Conservation (phyloP, 1,140 invertebrate genomes). For the Apis dorsata region DNA sequence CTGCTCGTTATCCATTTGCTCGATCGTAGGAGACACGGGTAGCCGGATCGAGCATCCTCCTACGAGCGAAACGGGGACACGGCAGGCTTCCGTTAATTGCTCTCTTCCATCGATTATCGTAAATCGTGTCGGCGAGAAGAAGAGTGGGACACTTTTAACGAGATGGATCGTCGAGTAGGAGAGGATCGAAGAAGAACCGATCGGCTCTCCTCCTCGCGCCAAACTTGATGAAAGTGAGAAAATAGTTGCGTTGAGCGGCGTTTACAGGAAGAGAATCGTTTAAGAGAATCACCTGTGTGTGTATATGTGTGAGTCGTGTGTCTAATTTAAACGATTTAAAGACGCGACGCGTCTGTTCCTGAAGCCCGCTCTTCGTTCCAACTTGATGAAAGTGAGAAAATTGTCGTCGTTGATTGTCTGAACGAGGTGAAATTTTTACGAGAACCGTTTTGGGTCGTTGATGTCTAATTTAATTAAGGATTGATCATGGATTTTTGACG, state of each 20-base stretch:
- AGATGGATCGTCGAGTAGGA: not conserved
- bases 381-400: too few relatives aligned
- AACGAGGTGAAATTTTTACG: too few relatives aligned
- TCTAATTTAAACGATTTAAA: too few relatives aligned
- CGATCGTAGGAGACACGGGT: conserved; percentile 39
- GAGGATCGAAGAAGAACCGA: not conserved
- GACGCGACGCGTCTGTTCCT: too few relatives aligned
- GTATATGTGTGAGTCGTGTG: too few relatives aligned
- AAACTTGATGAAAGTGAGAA: conserved; percentile 35
- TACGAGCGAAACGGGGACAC: conserved; percentile 42
- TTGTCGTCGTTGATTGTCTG: too few relatives aligned
- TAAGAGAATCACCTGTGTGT: too few relatives aligned
- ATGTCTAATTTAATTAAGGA: too few relatives aligned
- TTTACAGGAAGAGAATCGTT: not conserved
- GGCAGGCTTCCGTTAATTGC: conserved; percentile 45
- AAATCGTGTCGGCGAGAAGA: conserved; percentile 32
- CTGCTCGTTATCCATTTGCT: conserved; percentile 47
- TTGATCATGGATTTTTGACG: too few relatives aligned
- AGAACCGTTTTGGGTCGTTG: too few relatives aligned
- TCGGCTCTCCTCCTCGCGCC: too few relatives aligned
- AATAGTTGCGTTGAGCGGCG: not conserved
- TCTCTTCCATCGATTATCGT: conserved; percentile 39
- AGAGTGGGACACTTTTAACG: conserved; percentile 10
- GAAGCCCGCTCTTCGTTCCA: too few relatives aligned
- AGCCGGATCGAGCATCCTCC: conserved; percentile 16